phyloP scores from a whole-genome alignment of 92 coral and sea anemone genomes.

The Epizoanthus scotinus region DNA sequence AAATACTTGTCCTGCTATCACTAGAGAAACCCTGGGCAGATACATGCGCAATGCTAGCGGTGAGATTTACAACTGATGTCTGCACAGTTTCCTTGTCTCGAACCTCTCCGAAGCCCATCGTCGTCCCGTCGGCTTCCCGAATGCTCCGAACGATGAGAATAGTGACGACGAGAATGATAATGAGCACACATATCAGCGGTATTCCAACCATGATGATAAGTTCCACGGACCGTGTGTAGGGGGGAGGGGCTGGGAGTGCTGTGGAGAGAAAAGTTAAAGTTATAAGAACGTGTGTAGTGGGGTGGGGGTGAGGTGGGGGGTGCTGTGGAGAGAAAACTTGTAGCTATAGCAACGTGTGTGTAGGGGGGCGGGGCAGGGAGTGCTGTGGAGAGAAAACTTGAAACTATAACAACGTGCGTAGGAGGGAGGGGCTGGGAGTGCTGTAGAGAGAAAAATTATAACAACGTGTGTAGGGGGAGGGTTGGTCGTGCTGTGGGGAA shows the following conservation, averaged over 20 bases:
- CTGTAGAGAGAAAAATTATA: too few relatives aligned
- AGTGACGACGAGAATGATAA: constrained; percentile 69
- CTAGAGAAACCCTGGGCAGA: constrained; percentile 54
- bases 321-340: too few relatives aligned
- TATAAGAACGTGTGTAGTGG: too few relatives aligned
- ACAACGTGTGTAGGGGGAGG: constrained; percentile 68
- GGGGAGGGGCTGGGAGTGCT: constrained; percentile 58
- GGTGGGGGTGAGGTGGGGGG: too few relatives aligned
- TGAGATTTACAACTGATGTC: constrained; percentile 64
- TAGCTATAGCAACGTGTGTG: too few relatives aligned
- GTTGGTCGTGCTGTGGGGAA: constrained; percentile 36
- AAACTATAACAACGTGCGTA: too few relatives aligned
- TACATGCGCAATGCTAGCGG: constrained; percentile 81
- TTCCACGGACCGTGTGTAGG: constrained; percentile 72
- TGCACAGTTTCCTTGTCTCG: constrained; percentile 74
- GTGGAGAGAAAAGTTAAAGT: background rate
- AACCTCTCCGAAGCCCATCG: constrained; percentile 73
- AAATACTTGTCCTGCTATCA: constrained; percentile 37
- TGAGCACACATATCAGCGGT: constrained; percentile 69
- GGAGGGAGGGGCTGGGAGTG: too few relatives aligned
- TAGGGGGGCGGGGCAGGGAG: constrained; percentile 61
- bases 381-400: constrained; percentile 17
- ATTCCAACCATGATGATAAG: constrained; percentile 79
- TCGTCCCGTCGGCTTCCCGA: constrained; percentile 75
- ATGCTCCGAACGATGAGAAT: constrained; percentile 67